Conservation (phyloP, 2,113 vertebrate genomes). For the Edolisoma coerulescens region DNA sequence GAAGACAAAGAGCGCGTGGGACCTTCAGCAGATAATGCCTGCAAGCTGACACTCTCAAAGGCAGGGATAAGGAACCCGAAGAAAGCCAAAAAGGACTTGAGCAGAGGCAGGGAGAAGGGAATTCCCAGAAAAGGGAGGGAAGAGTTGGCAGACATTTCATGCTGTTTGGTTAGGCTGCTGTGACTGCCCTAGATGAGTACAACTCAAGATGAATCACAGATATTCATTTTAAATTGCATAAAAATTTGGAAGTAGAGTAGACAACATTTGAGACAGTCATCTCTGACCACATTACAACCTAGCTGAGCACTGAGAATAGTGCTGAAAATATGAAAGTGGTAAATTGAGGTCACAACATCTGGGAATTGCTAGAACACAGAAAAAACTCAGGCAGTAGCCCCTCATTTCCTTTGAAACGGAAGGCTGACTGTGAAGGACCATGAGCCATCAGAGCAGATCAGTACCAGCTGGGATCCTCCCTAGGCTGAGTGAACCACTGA, state of each 20-base stretch:
- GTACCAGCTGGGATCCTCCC: not conserved
- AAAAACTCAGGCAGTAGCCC: not conserved
- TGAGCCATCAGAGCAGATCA: not conserved
- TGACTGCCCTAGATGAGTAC: not conserved
- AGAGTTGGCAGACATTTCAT: not conserved
- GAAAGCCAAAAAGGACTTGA: not conserved
- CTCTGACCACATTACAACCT: not conserved
- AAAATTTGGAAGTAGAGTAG: not conserved
- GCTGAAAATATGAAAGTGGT: not conserved
- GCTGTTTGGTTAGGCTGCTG: not conserved
- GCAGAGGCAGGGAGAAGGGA: not conserved
- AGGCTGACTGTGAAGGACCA: not conserved
- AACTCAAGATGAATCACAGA: constrained; percentile 35
- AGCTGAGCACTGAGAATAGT: not conserved
- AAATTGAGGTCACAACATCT: not conserved
- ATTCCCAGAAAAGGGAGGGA: constrained; percentile 43
- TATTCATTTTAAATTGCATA: not conserved
- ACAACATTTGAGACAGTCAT: not conserved
- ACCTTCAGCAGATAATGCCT: not conserved
- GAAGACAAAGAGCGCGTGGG: not conserved
- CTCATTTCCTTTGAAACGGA: not conserved
- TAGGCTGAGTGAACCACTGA: not conserved
- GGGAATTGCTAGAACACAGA: not conserved
- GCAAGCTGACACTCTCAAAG: not conserved
- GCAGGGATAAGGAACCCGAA: not conserved